Evolutionary conservation across 1,140 invertebrate species (phyloP), one percentile per base, ranked within the genome.

Genomic region (Batillaria attramentaria): DNA sequence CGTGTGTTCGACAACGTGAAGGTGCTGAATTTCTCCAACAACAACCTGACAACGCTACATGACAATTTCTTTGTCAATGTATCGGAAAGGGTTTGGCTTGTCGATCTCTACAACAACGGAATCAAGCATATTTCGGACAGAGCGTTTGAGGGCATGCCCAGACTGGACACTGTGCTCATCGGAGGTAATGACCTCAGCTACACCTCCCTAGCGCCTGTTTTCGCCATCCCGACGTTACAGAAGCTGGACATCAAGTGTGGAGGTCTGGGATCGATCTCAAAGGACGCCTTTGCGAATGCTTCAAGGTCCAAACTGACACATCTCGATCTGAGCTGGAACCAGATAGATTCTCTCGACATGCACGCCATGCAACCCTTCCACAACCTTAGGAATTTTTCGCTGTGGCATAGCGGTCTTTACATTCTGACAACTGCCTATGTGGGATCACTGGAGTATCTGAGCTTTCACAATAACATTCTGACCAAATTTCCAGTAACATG

Each of bases 221-320:
- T 60, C 24, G 24, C 6, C 8, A 24, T 60, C 6, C 57, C 57
- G 6, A 60, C 57, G 5, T 24, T 60, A 28, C 24, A 60, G 8
- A 60, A 60, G 24, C 5, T 60, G 57, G 57, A 60, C 57, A 60
- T 60, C 57, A 60, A 60, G 24, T 60, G 57, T n/a, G 57, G 57
- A 4, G 57, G 57, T 6, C 57, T 60, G 24, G 57, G 57, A 28
- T 6, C 31, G 20, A 13, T 60, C 6, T 28, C 57, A 6, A 4
- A 6, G 20, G 8, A 24, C 8, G 24, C 24, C 57, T 60, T 60
- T 28, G 4, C 24, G 20, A 6, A 24, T 6, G 31, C 24, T 5
- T 13, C 57, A 4, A 28, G 20, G 24, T 20, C 31, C 24, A 6
- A 60, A 20, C 8, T 60, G 57, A 24, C 24, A n/a, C 4, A 60